Conservation (phyloP, 2,888 invertebrate genomes). For the Timema cristinae region DNA sequence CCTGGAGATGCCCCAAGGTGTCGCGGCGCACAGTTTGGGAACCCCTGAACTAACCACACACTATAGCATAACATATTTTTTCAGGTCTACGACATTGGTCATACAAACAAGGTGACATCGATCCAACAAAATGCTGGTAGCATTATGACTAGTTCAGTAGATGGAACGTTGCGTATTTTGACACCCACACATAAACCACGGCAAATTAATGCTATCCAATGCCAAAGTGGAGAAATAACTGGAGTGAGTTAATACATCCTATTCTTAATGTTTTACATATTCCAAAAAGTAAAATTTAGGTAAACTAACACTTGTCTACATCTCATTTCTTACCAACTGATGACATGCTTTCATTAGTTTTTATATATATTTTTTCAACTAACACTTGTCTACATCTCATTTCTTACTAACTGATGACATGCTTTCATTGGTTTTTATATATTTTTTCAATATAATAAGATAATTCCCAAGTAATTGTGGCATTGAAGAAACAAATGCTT, state of each 20-base stretch:
- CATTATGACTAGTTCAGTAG: constrained; percentile 43
- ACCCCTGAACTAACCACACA: no score
- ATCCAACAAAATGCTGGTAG: constrained; percentile 40
- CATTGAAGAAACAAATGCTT: no score
- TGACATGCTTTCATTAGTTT: background rate
- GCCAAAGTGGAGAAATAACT: constrained; percentile 26
- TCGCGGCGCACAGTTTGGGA: no score
- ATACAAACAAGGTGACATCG: constrained; percentile 41
- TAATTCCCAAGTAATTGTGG: no score
- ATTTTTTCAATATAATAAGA: no score
- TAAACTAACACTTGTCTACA: no score
- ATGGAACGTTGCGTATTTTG: constrained; percentile 41
- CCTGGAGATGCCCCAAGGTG: background rate
- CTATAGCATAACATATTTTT: background rate
- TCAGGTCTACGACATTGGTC: constrained; percentile 31
- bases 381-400: no score
- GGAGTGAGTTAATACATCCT: constrained; percentile 22
- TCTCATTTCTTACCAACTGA: background rate
- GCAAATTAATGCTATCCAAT: constrained; percentile 11
- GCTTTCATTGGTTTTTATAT: no score
- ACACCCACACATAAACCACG: constrained; percentile 42
- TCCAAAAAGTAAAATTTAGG: background rate
- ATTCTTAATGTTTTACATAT: background rate
- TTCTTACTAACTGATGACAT: background rate
- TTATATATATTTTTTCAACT: no score